Percentiles rank a stretch among this genome's conserved stretches.
These are phyloP conservation scores for Bettongia penicillata DNA, from an alignment of 2,113 vertebrate genomes.

Conservation along the genomic window DNA sequence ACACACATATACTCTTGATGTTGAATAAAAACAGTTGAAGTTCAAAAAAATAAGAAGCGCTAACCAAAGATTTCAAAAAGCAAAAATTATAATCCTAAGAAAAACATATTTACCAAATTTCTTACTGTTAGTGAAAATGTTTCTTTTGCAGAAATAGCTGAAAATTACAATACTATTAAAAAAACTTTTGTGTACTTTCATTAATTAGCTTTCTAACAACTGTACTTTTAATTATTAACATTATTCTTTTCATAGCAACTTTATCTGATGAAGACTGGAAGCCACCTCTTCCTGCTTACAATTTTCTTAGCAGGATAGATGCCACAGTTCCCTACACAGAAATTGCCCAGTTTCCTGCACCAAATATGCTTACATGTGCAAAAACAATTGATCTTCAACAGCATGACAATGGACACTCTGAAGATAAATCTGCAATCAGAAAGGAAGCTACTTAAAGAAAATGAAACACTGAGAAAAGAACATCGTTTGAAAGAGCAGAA, in stretches of 20 bases:
- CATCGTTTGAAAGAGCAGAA: conserved; percentile 49
- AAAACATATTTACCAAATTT: conserved; percentile 17
- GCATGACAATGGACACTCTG: not conserved
- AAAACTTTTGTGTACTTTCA: conserved; percentile 15
- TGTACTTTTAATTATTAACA: not conserved
- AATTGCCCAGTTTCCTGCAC: conserved; percentile 73
- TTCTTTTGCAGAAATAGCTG: conserved; percentile 18
- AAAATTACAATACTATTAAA: not conserved
- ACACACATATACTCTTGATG: conserved; percentile 3
- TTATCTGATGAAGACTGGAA: conserved; percentile 89
- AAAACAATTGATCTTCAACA: conserved; percentile 22
- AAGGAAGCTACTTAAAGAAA: conserved; percentile 55
- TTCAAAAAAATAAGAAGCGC: not conserved
- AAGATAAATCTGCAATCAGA: conserved; percentile 6
- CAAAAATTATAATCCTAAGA: conserved; percentile 34
- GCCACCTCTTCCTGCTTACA: conserved; percentile 87
- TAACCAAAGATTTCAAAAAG: conserved; percentile 43
- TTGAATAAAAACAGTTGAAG: not conserved
- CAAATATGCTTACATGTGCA: not conserved
- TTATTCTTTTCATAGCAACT: conserved; percentile 80
- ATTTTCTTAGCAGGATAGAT: conserved; percentile 94
- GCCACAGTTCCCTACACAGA: conserved; percentile 54
- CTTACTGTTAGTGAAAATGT: not conserved
- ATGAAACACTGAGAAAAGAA: conserved; percentile 61
- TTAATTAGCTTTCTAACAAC: conserved; percentile 8